Percentiles rank a stretch among this genome's conserved stretches.
These are phyloP conservation scores for Diploptera punctata DNA, from an alignment of 2,888 invertebrate species.

Conservation along the genomic window DNA sequence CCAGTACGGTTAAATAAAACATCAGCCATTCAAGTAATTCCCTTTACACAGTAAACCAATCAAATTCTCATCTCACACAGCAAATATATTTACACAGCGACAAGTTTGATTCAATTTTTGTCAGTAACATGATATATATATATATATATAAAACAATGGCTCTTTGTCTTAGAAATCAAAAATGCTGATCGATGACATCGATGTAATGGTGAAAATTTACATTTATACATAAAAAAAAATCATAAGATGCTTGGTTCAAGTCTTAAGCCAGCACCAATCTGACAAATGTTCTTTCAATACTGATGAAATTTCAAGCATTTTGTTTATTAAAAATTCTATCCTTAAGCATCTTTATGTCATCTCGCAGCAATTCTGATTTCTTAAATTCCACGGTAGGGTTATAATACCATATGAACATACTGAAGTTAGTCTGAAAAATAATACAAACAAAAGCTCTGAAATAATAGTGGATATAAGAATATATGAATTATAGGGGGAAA, in stretches of 20 bases:
- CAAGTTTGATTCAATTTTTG: slow-evolving; percentile 35
- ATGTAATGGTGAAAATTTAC: slow-evolving; percentile 31
- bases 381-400: not conserved
- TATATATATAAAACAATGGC: slow-evolving; percentile 41
- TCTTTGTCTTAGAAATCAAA: slow-evolving; percentile 32
- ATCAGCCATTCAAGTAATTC: slow-evolving; percentile 41
- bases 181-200: slow-evolving; percentile 32
- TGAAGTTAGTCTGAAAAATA: slow-evolving; percentile 27
- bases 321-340: not conserved
- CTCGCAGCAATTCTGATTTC: slow-evolving; percentile 29
- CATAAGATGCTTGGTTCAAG: slow-evolving; percentile 17
- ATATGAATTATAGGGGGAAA: not conserved
- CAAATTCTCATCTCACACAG: slow-evolving; percentile 32
- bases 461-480: slow-evolving; percentile 16
- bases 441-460: slow-evolving; percentile 18
- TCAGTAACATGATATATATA: slow-evolving; percentile 40
- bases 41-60: slow-evolving; percentile 41
- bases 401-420: slow-evolving; percentile 26
- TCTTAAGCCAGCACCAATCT: slow-evolving; percentile 34
- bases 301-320: not conserved
- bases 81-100: slow-evolving; percentile 36
- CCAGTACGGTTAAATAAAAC: slow-evolving; percentile 42
- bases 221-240: slow-evolving; percentile 33
- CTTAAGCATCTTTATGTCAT: slow-evolving; percentile 13
- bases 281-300: slow-evolving; percentile 7